A percentile compares a stretch with the other conserved stretches of the same genome.
These are phyloP conservation scores for Acronicta aceris DNA, from an alignment of 2,888 invertebrate genomes.

Conservation along the genomic window DNA sequence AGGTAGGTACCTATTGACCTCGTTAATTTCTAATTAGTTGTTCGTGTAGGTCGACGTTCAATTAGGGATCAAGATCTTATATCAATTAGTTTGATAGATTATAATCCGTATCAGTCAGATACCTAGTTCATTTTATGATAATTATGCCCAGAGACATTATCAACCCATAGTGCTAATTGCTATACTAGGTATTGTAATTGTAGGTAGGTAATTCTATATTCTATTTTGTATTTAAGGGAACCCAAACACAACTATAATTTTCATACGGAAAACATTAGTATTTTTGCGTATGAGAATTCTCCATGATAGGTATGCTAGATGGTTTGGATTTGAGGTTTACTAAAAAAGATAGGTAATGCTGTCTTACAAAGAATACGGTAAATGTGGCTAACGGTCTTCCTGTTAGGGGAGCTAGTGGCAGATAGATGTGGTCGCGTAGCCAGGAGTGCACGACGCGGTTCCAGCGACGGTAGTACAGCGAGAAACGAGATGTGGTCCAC, in stretches of 20 bases:
- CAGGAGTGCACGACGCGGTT: conserved; percentile 98
- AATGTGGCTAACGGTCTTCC: conserved; percentile 73
- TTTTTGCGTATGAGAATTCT: no score
- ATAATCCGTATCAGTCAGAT: background rate
- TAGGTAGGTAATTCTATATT: no score
- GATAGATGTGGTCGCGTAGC: conserved; percentile 97
- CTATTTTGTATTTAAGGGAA: no score
- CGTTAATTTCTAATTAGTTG: conserved; percentile 50
- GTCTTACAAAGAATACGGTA: conserved; percentile 80
- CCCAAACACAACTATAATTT: no score
- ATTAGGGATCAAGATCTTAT: conserved; percentile 50
- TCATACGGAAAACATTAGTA: no score
- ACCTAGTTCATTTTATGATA: background rate
- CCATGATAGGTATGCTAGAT: no score
- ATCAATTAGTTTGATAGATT: conserved; percentile 39
- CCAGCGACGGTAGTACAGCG: conserved; percentile 97
- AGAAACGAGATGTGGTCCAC: conserved; percentile 97
- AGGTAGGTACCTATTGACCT: conserved; percentile 41
- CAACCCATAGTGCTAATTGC: no score
- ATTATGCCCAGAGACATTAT: background rate
- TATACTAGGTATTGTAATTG: no score
- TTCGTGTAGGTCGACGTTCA: conserved; percentile 45
- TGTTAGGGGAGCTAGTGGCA: conserved; percentile 88
- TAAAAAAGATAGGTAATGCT: no score
- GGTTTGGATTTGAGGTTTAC: no score